Conservation (phyloP, 2,888 invertebrate genomes). For the Patella ulyssiponensis region DNA sequence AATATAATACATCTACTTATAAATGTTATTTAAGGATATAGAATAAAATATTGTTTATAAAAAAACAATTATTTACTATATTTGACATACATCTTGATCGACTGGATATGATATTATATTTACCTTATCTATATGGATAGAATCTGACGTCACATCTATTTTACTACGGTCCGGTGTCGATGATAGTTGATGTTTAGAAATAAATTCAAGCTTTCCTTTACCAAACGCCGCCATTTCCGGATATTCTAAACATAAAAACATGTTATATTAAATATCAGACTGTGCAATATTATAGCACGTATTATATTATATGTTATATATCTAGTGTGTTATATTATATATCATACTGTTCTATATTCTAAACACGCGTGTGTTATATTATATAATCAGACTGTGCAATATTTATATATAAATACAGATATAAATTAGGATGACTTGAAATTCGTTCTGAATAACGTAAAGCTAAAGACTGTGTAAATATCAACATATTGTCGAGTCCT, state of each 20-base stretch:
- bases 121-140: slow-evolving; percentile 37
- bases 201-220: slow-evolving; percentile 41
- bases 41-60: neutral
- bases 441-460: too few species aligned
- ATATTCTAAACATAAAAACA: slow-evolving; percentile 32
- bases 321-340: too few species aligned
- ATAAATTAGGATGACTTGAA: too few species aligned
- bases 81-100: neutral
- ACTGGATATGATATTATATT: neutral
- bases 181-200: slow-evolving; percentile 32
- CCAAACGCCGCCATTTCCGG: slow-evolving; percentile 47
- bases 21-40: neutral
- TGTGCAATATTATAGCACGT: too few species aligned
- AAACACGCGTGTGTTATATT: too few species aligned
- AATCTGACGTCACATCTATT: slow-evolving; percentile 17
- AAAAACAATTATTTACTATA: neutral
- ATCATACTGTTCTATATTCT: too few species aligned
- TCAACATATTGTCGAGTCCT: too few species aligned
- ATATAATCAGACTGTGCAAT: too few species aligned
- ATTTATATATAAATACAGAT: too few species aligned
- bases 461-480: too few species aligned
- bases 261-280: too few species aligned
- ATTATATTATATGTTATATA: too few species aligned
- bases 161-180: slow-evolving; percentile 19
- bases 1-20: neutral